phyloP scores from a whole-genome alignment of 2,888 invertebrate genomes.

The Drosophila cracens region DNA sequence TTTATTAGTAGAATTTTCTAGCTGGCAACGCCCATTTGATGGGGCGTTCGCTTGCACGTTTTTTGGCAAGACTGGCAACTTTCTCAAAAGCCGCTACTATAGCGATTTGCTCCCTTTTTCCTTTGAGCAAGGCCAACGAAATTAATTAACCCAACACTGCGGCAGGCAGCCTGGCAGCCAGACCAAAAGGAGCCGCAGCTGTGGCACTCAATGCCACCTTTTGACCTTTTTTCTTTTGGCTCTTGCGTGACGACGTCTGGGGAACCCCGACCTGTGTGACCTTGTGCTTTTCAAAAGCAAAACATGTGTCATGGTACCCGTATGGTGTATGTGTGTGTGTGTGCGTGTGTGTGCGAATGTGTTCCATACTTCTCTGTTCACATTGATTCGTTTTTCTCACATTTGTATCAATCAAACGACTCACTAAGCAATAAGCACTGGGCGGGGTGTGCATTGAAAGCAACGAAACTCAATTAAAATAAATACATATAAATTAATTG shows the following conservation, averaged over 20 bases:
- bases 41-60: constrained; percentile 38
- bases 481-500: constrained; percentile 71
- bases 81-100: constrained; percentile 40
- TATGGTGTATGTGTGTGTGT: constrained; percentile 7
- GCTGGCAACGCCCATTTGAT: constrained; percentile 51
- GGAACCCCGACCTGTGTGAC: constrained; percentile 41
- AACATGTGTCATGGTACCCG: constrained; percentile 61
- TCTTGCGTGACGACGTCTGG: constrained; percentile 23
- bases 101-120: constrained; percentile 27
- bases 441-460: constrained; percentile 3
- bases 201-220: constrained; percentile 56
- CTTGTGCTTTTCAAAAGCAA: constrained; percentile 56
- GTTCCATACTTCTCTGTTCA: constrained; percentile 16
- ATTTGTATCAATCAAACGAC: constrained; percentile 66
- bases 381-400: constrained; percentile 6
- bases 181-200: constrained; percentile 44
- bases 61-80: constrained; percentile 59
- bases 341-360: not conserved
- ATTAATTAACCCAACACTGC: constrained; percentile 68
- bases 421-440: constrained; percentile 41
- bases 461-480: constrained; percentile 71
- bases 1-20: constrained; percentile 66
- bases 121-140: constrained; percentile 56
- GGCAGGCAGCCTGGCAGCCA: constrained; percentile 24
- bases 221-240: constrained; percentile 56